Evolutionary conservation across 2,888 invertebrate species (phyloP).

Genomic region (Melikaiella ostensackeni): DNA sequence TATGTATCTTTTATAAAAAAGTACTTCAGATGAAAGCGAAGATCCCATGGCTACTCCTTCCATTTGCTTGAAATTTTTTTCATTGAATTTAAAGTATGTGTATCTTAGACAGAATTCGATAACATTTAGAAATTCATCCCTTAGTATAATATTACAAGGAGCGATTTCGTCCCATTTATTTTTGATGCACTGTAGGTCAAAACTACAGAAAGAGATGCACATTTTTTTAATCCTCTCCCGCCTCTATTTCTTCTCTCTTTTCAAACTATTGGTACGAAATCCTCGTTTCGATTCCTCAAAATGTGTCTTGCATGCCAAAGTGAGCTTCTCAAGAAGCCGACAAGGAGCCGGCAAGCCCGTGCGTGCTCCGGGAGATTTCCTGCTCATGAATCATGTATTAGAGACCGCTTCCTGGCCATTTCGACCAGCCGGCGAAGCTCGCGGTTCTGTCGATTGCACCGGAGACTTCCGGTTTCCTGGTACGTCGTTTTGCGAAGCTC

Average conservation of each 20-base stretch:
- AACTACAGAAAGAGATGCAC: too few species aligned
- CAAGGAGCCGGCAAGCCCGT: constrained; percentile 49
- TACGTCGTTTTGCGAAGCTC: constrained; percentile 37
- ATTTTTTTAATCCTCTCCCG: too few species aligned
- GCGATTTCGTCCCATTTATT: too few species aligned
- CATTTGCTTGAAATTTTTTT: too few species aligned
- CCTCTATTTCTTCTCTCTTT: background rate
- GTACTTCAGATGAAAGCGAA: too few species aligned
- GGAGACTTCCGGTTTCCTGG: constrained; percentile 52
- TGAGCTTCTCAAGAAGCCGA: constrained; percentile 53
- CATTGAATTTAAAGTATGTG: too few species aligned
- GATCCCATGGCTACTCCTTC: too few species aligned
- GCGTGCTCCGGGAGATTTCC: constrained; percentile 61
- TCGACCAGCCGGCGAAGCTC: constrained; percentile 43
- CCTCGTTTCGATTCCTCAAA: constrained; percentile 33
- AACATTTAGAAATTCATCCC: too few species aligned
- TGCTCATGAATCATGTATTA: constrained; percentile 67
- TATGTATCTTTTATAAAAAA: too few species aligned
- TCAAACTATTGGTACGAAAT: constrained; percentile 33
- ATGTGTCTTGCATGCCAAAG: constrained; percentile 47
- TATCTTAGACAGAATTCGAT: too few species aligned
- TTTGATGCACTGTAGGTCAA: too few species aligned
- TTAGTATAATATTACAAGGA: too few species aligned
- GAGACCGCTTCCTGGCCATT: constrained; percentile 59
- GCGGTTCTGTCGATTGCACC: constrained; percentile 38